These are phyloP conservation scores for Helleia helle DNA, from an alignment of 2,888 invertebrate genomes.

Conservation along the genomic window DNA sequence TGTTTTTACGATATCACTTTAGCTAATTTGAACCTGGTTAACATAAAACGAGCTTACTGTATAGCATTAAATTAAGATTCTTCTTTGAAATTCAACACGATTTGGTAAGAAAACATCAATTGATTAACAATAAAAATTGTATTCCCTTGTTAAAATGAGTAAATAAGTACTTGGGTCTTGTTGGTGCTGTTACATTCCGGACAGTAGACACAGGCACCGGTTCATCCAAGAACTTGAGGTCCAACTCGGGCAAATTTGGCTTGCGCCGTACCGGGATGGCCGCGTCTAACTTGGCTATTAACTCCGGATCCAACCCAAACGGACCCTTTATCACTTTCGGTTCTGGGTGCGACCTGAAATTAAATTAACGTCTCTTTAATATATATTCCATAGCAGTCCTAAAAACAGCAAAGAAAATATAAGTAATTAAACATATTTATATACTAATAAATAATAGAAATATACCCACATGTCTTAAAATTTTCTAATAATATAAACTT, in stretches of 20 bases:
- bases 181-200: slow-evolving; percentile 21
- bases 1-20: no score
- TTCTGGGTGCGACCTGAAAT: slow-evolving; percentile 49
- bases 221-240: slow-evolving; percentile 64
- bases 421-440: background rate
- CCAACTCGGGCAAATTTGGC: slow-evolving; percentile 53
- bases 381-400: no score
- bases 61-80: no score
- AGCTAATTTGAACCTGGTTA: no score
- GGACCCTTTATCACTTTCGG: slow-evolving; percentile 77
- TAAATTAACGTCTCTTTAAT: background rate
- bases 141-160: no score
- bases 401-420: no score
- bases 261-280: slow-evolving; percentile 41
- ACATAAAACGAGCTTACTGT: no score
- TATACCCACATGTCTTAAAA: no score
- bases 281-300: slow-evolving; percentile 81
- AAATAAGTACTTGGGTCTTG: slow-evolving; percentile 39
- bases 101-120: no score
- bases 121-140: no score
- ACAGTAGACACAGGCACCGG: slow-evolving; percentile 48
- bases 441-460: background rate
- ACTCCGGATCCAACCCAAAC: slow-evolving; percentile 83
- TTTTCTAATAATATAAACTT: no score
- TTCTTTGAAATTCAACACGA: no score